Conservation (phyloP, 2,888 invertebrate genomes). For the Xestia xanthographa region DNA sequence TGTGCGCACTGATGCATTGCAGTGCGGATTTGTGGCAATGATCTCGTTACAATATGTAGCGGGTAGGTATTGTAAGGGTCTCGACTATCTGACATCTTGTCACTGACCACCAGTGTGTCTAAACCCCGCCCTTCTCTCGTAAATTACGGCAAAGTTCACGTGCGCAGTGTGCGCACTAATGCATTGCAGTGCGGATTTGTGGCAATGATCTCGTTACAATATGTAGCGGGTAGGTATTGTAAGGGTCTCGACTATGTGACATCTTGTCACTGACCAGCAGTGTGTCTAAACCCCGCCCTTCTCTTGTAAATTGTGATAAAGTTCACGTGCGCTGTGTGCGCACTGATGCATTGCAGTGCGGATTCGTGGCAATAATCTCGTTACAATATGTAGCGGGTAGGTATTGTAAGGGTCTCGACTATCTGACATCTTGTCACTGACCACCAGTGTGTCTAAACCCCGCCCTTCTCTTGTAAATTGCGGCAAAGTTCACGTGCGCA, state of each 20-base stretch:
- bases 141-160: constrained; percentile 26
- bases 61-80: not conserved
- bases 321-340: constrained; percentile 23
- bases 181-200: constrained; percentile 56
- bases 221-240: constrained; percentile 7
- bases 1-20: constrained; percentile 56
- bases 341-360: too few species aligned
- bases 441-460: not conserved
- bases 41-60: constrained; percentile 47
- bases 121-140: constrained; percentile 29
- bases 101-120: not conserved
- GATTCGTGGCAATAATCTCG: too few species aligned
- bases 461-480: constrained; percentile 41
- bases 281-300: constrained; percentile 1
- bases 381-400: too few species aligned
- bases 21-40: constrained; percentile 58
- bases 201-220: constrained; percentile 59
- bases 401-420: too few species aligned
- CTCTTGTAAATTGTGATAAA: constrained; percentile 28
- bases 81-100: too few species aligned
- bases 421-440: too few species aligned
- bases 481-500: constrained; percentile 24
- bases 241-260: not conserved
- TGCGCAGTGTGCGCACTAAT: constrained; percentile 46
- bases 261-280: not conserved